Percentiles rank a stretch among this genome's conserved stretches.
Conservation (phyloP, 2,888 invertebrate species). For the Apodemia hepburni region DNA sequence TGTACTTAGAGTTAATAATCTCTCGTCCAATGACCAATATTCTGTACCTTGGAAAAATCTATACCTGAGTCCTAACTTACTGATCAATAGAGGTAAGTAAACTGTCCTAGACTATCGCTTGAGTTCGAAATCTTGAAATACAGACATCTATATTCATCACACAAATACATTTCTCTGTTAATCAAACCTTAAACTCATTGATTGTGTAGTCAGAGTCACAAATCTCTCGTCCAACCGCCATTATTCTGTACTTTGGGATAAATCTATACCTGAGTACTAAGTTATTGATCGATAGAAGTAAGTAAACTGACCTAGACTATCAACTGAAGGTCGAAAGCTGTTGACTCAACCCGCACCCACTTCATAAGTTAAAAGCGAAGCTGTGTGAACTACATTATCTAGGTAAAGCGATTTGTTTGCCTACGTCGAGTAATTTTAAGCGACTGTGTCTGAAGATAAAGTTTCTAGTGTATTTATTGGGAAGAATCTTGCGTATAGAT, state of each 20-base stretch:
- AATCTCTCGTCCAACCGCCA: too few species aligned
- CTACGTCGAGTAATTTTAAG: not conserved
- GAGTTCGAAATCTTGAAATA: not conserved
- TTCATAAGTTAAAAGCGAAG: slow-evolving; percentile 9
- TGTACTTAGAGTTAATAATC: too few species aligned
- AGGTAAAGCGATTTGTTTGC: slow-evolving; percentile 1
- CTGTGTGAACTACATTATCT: slow-evolving; percentile 1
- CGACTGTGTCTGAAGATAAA: not conserved
- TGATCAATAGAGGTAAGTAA: not conserved
- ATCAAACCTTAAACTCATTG: too few species aligned
- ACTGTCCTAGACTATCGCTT: not conserved
- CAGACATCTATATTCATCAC: too few species aligned
- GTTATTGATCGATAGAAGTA: not conserved
- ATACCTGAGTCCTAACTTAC: not conserved
- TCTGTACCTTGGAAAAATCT: not conserved
- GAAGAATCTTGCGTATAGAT: too few species aligned
- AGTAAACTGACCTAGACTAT: slow-evolving; percentile 8
- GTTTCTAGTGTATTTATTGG: not conserved
- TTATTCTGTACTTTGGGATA: not conserved
- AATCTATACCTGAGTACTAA: not conserved
- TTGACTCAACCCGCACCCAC: slow-evolving; percentile 5
- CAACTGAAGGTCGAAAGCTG: not conserved
- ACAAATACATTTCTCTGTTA: too few species aligned
- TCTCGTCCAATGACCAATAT: too few species aligned
- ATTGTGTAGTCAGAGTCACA: too few species aligned